These are phyloP conservation scores for Pituophis catenifer DNA, from an alignment of 2,113 vertebrate species.

Conservation along the genomic window DNA sequence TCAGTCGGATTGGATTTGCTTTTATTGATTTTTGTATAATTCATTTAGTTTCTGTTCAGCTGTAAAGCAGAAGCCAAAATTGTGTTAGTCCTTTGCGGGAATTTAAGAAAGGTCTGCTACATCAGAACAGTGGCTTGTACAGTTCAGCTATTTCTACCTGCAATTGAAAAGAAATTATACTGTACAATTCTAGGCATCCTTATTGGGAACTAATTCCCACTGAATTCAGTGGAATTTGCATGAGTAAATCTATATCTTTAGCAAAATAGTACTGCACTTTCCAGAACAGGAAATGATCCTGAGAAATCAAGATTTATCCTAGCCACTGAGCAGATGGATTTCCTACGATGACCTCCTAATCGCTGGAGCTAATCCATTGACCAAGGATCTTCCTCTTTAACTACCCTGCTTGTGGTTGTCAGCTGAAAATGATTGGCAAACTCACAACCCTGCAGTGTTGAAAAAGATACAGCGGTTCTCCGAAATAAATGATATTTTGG, in stretches of 20 bases:
- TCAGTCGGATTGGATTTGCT: not conserved
- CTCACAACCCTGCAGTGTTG: not conserved
- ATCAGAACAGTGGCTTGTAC: not conserved
- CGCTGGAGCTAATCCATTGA: not conserved
- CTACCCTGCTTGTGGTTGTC: not conserved
- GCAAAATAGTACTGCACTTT: not conserved
- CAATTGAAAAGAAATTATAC: not conserved
- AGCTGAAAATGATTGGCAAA: not conserved
- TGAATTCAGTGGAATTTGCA: not conserved
- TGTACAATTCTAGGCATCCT: not conserved
- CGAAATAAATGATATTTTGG: not conserved
- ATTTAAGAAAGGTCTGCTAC: not conserved
- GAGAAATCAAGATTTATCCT: not conserved
- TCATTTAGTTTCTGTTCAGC: conserved; percentile 29
- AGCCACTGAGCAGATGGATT: not conserved
- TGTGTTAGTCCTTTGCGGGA: not conserved
- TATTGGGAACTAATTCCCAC: not conserved
- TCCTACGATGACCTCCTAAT: not conserved
- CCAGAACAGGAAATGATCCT: not conserved
- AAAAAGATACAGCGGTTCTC: no score
- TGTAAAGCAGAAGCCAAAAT: conserved; percentile 18
- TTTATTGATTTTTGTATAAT: not conserved
- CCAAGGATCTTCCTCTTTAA: not conserved
- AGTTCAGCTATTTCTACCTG: not conserved
- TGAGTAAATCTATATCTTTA: not conserved